Percentiles rank a stretch among this genome's conserved stretches.
phyloP scores from a whole-genome alignment of 2,113 vertebrate genomes.

The rabbit (Oryctolagus cuniculus) region DNA sequence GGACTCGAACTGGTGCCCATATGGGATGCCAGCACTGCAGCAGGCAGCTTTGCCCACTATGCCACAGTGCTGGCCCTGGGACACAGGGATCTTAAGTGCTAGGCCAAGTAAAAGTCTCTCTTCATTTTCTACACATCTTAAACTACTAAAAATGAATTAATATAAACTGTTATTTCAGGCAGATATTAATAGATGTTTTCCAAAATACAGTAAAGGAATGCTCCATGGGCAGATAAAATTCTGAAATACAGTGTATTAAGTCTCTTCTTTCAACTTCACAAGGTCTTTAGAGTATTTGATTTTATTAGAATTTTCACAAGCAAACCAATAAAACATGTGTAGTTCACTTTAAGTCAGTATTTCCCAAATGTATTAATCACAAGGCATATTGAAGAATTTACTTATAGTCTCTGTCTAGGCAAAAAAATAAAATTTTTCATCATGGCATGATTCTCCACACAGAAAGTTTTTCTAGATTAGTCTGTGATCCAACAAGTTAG shows the following conservation, averaged over 20 bases:
- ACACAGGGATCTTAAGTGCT: too few relatives aligned
- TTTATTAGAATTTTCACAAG: conserved; percentile 32
- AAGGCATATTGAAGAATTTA: background rate
- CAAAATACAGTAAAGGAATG: background rate
- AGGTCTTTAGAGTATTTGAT: conserved; percentile 38
- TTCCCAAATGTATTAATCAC: conserved; percentile 47
- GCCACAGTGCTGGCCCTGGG: too few relatives aligned
- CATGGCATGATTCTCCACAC: conserved; percentile 7
- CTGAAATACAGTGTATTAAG: background rate
- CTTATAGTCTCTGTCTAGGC: background rate
- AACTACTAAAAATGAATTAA: conserved; percentile 12
- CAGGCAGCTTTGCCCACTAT: too few relatives aligned
- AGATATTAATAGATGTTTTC: background rate
- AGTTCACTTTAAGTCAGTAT: background rate
- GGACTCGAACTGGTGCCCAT: too few relatives aligned
- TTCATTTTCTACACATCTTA: background rate
- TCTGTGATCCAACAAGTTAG: background rate
- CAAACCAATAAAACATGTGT: conserved; percentile 45
- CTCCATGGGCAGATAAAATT: background rate
- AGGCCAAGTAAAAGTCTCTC: too few relatives aligned
- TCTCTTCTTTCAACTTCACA: background rate
- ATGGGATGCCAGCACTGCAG: too few relatives aligned
- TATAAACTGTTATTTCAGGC: background rate
- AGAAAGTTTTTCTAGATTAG: conserved; percentile 31
- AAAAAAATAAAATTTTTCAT: conserved; percentile 19